A percentile compares a stretch with the other conserved stretches of the same genome.
Conservation (phyloP, 2,888 invertebrate genomes). For the Steromphala cineraria region DNA sequence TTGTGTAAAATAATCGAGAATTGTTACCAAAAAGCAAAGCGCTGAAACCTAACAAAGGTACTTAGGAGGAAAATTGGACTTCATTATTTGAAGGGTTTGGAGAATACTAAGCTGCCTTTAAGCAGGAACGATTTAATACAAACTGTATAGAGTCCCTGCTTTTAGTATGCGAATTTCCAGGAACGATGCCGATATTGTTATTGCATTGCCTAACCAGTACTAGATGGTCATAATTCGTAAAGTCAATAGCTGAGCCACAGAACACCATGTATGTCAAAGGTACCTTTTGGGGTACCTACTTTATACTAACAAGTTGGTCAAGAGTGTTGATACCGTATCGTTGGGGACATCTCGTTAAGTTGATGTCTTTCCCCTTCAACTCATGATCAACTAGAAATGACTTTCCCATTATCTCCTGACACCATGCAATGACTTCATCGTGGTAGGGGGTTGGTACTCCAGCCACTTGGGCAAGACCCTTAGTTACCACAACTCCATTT, state of each 20-base stretch:
- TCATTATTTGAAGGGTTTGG: no score
- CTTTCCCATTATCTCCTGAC: slow-evolving; percentile 51
- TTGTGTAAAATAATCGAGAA: no score
- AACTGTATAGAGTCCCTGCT: no score
- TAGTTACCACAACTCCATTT: slow-evolving; percentile 55
- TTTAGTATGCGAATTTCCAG: no score
- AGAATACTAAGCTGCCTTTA: no score
- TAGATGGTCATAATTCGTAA: no score
- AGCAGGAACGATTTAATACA: no score
- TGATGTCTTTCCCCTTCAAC: slow-evolving; percentile 53
- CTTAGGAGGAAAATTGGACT: no score
- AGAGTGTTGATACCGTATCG: slow-evolving; percentile 54
- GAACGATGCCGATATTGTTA: no score
- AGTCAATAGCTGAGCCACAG: background rate
- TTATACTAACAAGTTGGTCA: slow-evolving; percentile 30
- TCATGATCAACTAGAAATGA: slow-evolving; percentile 49
- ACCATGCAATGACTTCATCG: slow-evolving; percentile 54
- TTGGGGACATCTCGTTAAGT: slow-evolving; percentile 51
- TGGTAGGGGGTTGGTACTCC: slow-evolving; percentile 54
- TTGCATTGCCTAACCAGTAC: no score
- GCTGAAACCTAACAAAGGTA: no score
- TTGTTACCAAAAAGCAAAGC: no score
- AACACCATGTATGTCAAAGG: background rate
- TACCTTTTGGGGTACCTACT: background rate
- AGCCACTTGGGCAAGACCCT: slow-evolving; percentile 54